phyloP scores from a whole-genome alignment of 2,113 vertebrate genomes.

The Protomyctophum bolini region DNA sequence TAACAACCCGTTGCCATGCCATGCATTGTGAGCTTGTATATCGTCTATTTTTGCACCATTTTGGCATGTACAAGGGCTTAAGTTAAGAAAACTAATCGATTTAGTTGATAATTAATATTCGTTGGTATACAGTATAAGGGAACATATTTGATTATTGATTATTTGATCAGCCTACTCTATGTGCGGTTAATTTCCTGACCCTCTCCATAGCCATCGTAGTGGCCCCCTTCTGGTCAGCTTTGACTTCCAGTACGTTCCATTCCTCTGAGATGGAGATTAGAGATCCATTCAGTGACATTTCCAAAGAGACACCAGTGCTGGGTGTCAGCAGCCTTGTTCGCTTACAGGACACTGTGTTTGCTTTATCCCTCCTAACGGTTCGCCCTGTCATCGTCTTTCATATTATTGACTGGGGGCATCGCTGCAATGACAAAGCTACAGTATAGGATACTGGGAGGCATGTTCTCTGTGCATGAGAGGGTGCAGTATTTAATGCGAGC shows the following conservation, averaged over 20 bases:
- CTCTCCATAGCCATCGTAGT: not conserved
- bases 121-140: no score
- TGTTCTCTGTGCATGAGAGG: not conserved
- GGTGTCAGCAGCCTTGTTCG: not conserved
- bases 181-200: no score
- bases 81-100: no score
- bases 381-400: slow-evolving; percentile 27
- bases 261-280: not conserved
- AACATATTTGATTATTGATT: no score
- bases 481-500: not conserved
- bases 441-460: not conserved
- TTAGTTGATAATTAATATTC: no score
- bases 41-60: no score
- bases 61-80: no score
- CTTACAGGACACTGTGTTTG: slow-evolving; percentile 15
- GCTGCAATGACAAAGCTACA: not conserved
- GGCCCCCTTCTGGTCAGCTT: not conserved
- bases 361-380: slow-evolving; percentile 17
- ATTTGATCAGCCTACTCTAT: no score
- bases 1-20: no score
- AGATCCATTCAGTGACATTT: not conserved
- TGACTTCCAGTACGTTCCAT: no score
- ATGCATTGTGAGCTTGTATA: no score
- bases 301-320: not conserved
- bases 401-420: slow-evolving; percentile 37